Percentiles rank a stretch among this genome's conserved stretches.
These are phyloP conservation scores for Plectrocnemia conspersa DNA, from an alignment of 1,140 invertebrate genomes.

Conservation along the genomic window DNA sequence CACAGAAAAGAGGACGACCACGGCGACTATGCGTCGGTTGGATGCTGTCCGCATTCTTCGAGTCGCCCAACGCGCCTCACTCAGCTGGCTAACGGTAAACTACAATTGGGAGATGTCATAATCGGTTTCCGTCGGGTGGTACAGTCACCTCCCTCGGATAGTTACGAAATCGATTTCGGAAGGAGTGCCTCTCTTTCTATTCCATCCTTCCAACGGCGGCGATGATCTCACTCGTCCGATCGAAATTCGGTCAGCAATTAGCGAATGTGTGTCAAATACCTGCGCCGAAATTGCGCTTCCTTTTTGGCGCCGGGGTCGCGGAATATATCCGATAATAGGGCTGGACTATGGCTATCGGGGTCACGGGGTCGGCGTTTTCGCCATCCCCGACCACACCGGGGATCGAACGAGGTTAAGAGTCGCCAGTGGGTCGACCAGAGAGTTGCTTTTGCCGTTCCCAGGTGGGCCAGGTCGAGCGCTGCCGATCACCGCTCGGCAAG, in stretches of 20 bases:
- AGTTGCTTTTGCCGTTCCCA: neutral
- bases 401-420: too few species aligned
- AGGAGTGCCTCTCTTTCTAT: too few species aligned
- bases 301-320: too few species aligned
- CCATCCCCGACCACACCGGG: too few species aligned
- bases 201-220: too few species aligned
- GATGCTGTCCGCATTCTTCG: conserved; percentile 16
- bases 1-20: neutral
- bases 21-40: neutral
- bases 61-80: conserved; percentile 5
- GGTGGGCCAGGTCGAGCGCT: neutral
- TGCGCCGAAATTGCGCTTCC: neutral
- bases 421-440: conserved; percentile 1
- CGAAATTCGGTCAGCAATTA: conserved; percentile 21
- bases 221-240: conserved; percentile 15
- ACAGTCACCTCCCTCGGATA: neutral
- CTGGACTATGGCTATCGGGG: too few species aligned
- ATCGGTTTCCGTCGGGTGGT: conserved; percentile 6
- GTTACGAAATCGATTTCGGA: too few species aligned
- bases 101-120: conserved; percentile 17
- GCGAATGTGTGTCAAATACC: conserved; percentile 12
- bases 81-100: conserved; percentile 12
- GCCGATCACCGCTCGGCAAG: conserved; percentile 8
- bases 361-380: conserved; percentile 23
- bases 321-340: too few species aligned